Evolutionary conservation across 2,113 vertebrate genomes (phyloP).

Genomic region (Menidia beryllina): DNA sequence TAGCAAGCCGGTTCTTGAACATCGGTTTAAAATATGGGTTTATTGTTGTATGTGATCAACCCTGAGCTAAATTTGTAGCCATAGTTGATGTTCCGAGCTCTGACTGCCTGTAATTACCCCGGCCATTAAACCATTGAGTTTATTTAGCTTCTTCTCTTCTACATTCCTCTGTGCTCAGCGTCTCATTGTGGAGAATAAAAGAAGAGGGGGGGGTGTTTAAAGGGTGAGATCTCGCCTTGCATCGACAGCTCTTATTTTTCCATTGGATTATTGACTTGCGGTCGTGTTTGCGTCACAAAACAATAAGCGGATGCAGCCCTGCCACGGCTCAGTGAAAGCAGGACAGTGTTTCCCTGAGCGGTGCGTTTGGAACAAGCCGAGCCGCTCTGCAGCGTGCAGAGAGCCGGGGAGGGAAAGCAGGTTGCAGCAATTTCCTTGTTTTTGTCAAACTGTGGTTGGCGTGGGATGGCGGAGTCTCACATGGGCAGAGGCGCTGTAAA

Average conservation of each 20-base stretch:
- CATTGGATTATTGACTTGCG: conserved; percentile 70
- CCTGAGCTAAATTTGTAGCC: conserved; percentile 37
- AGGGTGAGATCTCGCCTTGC: conserved; percentile 21
- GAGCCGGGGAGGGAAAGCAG: conserved; percentile 27
- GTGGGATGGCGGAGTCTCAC: conserved; percentile 39
- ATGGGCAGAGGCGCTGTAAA: conserved; percentile 52
- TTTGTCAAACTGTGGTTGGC: conserved; percentile 33
- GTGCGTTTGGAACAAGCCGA: not conserved
- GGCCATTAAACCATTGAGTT: conserved; percentile 29
- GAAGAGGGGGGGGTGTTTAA: conserved; percentile 18
- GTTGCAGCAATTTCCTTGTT: conserved; percentile 65
- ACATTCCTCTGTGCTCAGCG: conserved; percentile 25
- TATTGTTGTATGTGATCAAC: conserved; percentile 31
- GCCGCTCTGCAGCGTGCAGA: not conserved
- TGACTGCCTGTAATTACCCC: conserved; percentile 53
- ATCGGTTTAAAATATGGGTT: conserved; percentile 27
- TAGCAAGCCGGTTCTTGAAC: conserved; percentile 33
- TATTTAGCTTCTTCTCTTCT: conserved; percentile 33
- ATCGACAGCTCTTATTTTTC: conserved; percentile 45
- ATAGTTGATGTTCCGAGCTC: conserved; percentile 39
- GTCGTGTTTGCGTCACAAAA: conserved; percentile 35
- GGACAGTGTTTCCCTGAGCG: conserved; percentile 28
- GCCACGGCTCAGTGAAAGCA: conserved; percentile 39
- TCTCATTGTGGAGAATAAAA: conserved; percentile 31
- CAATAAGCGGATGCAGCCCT: conserved; percentile 59